Conservation (phyloP, 2,797 vertebrate genomes). For the Poecile montanus region DNA sequence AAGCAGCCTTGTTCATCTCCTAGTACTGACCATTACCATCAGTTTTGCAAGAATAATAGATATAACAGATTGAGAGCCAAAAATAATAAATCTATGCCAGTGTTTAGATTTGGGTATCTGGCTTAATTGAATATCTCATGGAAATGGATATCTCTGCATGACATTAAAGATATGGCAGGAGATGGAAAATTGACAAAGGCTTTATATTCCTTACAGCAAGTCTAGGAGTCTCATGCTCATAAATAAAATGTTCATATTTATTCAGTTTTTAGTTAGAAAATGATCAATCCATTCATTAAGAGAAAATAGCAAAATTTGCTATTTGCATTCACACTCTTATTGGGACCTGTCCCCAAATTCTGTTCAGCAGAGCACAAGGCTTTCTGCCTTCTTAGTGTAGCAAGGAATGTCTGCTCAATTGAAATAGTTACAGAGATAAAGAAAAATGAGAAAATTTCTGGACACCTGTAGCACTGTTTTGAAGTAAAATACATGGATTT, state of each 20-base stretch:
- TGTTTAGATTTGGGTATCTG: neutral
- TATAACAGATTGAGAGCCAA: neutral
- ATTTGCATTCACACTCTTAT: neutral
- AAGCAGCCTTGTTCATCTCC: neutral
- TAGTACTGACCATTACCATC: neutral
- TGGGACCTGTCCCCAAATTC: neutral
- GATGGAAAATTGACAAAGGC: neutral
- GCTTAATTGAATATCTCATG: neutral
- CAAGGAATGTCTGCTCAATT: neutral
- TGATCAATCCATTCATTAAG: neutral
- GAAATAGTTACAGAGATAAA: neutral
- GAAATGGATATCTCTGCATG: neutral
- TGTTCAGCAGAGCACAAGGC: neutral
- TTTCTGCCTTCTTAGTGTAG: neutral
- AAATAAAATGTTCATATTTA: neutral
- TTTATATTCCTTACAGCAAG: neutral
- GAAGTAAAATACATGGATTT: neutral
- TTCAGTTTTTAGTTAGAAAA: neutral
- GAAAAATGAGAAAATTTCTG: neutral
- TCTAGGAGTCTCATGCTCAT: neutral
- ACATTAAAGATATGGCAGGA: neutral
- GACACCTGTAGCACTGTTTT: neutral
- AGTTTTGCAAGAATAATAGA: neutral
- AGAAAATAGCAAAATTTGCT: neutral
- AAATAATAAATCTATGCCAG: neutral